phyloP scores from a whole-genome alignment of 1,140 invertebrate genomes.

The Manduca sexta region DNA sequence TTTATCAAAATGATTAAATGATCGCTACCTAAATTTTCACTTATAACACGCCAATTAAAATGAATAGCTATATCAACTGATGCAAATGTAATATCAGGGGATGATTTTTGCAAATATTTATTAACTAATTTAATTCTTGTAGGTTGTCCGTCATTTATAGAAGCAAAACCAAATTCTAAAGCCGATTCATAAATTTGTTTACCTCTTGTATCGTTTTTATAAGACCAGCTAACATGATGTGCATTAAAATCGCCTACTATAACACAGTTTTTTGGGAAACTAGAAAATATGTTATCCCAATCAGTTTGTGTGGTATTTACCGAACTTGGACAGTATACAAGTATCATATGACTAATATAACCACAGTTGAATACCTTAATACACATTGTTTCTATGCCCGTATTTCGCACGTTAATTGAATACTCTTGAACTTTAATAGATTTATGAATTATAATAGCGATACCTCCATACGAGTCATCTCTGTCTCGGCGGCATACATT shows the following conservation, averaged over 20 bases:
- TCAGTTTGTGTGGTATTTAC: neutral
- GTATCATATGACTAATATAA: neutral
- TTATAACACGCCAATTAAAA: neutral
- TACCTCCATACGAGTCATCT: neutral
- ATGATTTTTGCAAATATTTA: neutral
- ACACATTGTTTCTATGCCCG: conserved; percentile 1
- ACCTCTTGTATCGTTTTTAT: conserved; percentile 3
- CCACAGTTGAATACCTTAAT: neutral
- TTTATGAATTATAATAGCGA: conserved; percentile 1
- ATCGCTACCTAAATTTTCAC: conserved; percentile 8
- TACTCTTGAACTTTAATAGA: neutral
- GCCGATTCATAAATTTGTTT: neutral
- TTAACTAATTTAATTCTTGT: neutral
- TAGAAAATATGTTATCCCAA: neutral
- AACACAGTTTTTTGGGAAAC: neutral
- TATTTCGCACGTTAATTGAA: neutral
- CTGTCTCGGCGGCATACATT: neutral
- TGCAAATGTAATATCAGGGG: conserved; percentile 5
- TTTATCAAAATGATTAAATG: neutral
- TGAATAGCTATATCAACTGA: conserved; percentile 3
- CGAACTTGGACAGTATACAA: neutral
- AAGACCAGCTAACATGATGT: conserved; percentile 3
- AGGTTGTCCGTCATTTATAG: neutral
- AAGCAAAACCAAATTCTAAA: neutral
- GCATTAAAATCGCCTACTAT: neutral